phyloP scores from a whole-genome alignment of 2,113 vertebrate species.

The Podiceps cristatus region DNA sequence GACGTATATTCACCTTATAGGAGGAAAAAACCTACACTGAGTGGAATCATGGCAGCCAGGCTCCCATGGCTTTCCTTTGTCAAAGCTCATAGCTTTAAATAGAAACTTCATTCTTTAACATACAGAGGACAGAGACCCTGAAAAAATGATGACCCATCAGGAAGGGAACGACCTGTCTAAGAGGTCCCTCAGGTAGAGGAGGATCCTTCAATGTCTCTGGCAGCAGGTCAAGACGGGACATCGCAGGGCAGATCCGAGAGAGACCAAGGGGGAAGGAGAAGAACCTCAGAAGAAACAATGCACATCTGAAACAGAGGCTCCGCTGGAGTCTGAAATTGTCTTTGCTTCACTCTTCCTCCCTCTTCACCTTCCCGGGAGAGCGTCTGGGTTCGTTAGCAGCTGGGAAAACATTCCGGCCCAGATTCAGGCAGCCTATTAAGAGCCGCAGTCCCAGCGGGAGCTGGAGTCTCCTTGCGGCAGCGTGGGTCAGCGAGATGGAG shows the following conservation, averaged over 20 bases:
- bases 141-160: background rate
- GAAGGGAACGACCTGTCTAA: background rate
- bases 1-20: background rate
- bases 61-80: background rate
- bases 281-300: background rate
- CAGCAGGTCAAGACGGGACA: background rate
- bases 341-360: background rate
- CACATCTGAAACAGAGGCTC: rapidly evolving
- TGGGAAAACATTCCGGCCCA: background rate
- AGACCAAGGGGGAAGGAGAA: background rate
- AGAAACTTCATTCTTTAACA: background rate
- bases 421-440: background rate
- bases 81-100: background rate
- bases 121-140: background rate
- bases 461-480: background rate
- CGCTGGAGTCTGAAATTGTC: background rate
- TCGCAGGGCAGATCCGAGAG: background rate
- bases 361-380: background rate
- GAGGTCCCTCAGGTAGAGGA: background rate
- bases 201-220: rapidly evolving
- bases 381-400: background rate
- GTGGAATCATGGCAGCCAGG: background rate
- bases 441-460: background rate
- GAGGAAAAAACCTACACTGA: background rate
- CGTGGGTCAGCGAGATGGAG: rapidly evolving